Evolutionary conservation across 2,888 invertebrate species (phyloP).

Genomic region (Sipha maydis): DNA sequence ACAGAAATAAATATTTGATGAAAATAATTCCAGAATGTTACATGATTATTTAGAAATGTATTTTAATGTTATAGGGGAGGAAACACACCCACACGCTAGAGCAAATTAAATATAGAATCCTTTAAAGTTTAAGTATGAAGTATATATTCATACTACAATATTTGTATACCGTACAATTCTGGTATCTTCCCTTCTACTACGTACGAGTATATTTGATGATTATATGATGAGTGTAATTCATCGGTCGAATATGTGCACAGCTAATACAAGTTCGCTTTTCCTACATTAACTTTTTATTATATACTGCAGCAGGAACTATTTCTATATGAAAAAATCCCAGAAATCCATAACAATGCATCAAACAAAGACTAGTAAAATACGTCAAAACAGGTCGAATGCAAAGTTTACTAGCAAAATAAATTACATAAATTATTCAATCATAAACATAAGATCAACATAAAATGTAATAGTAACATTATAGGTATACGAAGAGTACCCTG

Average conservation of each 20-base stretch:
- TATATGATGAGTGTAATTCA: background rate
- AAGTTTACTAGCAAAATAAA: background rate
- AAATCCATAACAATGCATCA: background rate
- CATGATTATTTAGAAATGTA: background rate
- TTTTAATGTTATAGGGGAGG: background rate
- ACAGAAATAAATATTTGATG: background rate
- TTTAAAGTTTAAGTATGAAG: background rate
- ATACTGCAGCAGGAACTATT: background rate
- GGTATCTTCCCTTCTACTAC: background rate
- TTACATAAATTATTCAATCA: background rate
- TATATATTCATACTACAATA: background rate
- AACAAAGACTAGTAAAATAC: background rate
- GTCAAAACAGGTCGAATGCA: background rate
- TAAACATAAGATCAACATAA: background rate
- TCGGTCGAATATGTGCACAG: background rate
- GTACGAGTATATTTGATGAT: background rate
- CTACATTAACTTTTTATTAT: background rate
- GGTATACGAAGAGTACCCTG: background rate
- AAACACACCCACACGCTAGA: background rate
- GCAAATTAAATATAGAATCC: background rate
- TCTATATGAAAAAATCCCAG: background rate
- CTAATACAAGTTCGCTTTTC: background rate
- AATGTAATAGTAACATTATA: conserved; percentile 7
- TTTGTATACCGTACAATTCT: too few relatives aligned
- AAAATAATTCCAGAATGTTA: background rate